Base-by-base conservation (phyloP, 2,888 invertebrate species). In the Dione vanillae region DNA sequence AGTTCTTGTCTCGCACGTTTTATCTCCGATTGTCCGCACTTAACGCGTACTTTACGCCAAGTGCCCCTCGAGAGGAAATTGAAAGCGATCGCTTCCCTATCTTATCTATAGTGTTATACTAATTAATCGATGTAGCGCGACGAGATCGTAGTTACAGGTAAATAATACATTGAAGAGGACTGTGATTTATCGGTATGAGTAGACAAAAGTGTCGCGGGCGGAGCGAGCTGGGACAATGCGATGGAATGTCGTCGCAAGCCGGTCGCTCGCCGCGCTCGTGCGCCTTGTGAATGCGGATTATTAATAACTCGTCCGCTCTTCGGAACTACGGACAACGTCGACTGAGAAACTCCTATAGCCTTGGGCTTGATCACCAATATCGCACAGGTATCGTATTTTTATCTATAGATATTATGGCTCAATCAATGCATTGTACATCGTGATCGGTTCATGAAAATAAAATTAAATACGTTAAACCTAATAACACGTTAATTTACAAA, bases 1-100 rank as follows among this genome's bases (percentile, higher is more conserved):
- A 80, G 88, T 88, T 87, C 88, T 86, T 90, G 90, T 90, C 90
- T 91, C 90, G 91, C 90, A 91, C 92, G 90, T 91, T 92, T 93
- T 93, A 93, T 93, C 93, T 92, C 85, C 93, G 92, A 92, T 93
- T 93, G 93, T 92, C 87, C 91, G 90, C 93, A 92, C 92, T 93
- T 92, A 91, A 92, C 92, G 91, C 91, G 78, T 89, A 92, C 93
- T 92, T 92, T 90, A 91, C 89, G 89, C 91, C 88, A 88, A 92
- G 91, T 90, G 90, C 89, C 93, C 92, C 91, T 91, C 91, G 83
- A 89, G 90, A 91, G 92, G 90, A 92, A 93, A 93, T 93, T 92
- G 93, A 93, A 93, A 92, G 90, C 92, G 93, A 93, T 93, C 90
- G 89, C 90, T 91, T 90, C 85, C 90, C 85, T 92, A 92, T 93